phyloP scores from a whole-genome alignment of 1,140 invertebrate species.

The Drosophila asahinai region DNA sequence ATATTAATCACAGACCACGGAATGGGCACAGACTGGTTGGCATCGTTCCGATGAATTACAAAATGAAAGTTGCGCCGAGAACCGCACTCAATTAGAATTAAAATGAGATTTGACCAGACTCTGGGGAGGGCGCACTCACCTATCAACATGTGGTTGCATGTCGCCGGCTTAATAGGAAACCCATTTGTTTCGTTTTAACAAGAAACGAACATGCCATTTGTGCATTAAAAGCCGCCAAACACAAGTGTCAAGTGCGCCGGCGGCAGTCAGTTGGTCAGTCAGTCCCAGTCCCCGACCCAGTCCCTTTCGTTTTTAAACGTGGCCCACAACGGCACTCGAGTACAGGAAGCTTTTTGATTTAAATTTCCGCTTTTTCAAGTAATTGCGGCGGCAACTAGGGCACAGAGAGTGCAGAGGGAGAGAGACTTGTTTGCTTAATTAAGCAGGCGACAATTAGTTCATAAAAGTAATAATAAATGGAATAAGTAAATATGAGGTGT shows the following conservation, averaged over 20 bases:
- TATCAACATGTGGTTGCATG: conserved; percentile 64
- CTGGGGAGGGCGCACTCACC: background rate
- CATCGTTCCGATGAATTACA: conserved; percentile 34
- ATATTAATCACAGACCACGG: conserved; percentile 66
- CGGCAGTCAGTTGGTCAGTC: conserved; percentile 47
- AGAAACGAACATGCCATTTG: conserved; percentile 73
- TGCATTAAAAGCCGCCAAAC: conserved; percentile 67
- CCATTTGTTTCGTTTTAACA: conserved; percentile 66
- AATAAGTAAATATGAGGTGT: background rate
- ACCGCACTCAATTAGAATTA: conserved; percentile 47
- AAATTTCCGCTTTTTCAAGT: conserved; percentile 51
- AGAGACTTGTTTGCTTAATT: conserved; percentile 2
- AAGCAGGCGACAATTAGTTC: background rate
- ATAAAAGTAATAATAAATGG: background rate
- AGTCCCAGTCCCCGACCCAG: background rate
- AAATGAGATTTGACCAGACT: conserved; percentile 61
- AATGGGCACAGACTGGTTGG: conserved; percentile 46
- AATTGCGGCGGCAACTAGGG: conserved; percentile 35
- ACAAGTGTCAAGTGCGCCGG: conserved; percentile 72
- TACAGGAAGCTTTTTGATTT: conserved; percentile 50
- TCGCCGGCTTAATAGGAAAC: conserved; percentile 54
- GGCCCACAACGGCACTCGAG: conserved; percentile 14
- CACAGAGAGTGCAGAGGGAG: conserved; percentile 8
- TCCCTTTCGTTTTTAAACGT: conserved; percentile 39
- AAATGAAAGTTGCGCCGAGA: conserved; percentile 68